Evolutionary conservation across 2,888 invertebrate species (phyloP).

Genomic region (Cerastoderma edule): DNA sequence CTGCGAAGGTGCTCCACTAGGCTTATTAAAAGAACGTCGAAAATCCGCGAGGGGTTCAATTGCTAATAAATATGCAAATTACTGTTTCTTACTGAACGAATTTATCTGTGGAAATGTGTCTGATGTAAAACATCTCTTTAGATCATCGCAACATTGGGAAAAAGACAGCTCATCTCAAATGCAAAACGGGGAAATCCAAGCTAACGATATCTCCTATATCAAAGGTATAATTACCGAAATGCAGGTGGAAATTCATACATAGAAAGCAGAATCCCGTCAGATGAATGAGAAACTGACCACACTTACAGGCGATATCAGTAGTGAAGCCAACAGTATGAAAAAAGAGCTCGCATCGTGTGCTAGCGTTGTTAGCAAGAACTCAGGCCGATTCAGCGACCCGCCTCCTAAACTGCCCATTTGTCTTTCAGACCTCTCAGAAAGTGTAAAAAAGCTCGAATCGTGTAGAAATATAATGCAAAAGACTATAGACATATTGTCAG

Average conservation of each 20-base stretch:
- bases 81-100: background rate
- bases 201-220: background rate
- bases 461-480: background rate
- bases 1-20: background rate
- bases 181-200: background rate
- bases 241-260: background rate
- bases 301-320: background rate
- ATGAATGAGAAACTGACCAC: background rate
- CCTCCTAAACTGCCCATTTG: background rate
- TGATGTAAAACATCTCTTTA: background rate
- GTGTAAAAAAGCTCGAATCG: background rate
- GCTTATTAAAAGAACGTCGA: background rate
- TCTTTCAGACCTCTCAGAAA: background rate
- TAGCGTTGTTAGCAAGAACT: too few relatives aligned
- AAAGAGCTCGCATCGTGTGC: too few relatives aligned
- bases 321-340: background rate
- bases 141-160: background rate
- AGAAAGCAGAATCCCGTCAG: constrained; percentile 4
- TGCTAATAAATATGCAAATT: background rate
- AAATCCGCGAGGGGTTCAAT: background rate
- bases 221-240: background rate
- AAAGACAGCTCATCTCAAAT: background rate
- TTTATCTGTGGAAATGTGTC: background rate
- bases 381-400: background rate
- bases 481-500: background rate